Evolutionary conservation across 2,888 invertebrate genomes (phyloP).

Genomic region (Tethea ocularis): DNA sequence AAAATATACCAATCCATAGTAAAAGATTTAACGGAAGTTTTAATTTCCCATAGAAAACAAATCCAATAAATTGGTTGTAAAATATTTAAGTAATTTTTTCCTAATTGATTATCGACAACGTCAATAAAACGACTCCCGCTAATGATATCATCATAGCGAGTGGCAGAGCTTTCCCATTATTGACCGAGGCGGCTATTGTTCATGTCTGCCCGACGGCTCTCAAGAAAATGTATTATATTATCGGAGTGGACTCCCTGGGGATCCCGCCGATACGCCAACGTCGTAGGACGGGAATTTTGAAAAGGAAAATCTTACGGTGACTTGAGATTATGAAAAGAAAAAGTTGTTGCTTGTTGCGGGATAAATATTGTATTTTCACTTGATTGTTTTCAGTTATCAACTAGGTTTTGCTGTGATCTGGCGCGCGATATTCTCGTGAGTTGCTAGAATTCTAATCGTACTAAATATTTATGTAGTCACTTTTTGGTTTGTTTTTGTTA

Average conservation of each 20-base stretch:
- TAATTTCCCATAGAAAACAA: background rate
- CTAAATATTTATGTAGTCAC: background rate
- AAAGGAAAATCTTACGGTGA: slow-evolving; percentile 25
- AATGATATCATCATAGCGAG: slow-evolving; percentile 28
- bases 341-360: background rate
- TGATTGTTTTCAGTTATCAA: background rate
- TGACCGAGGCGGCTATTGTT: slow-evolving; percentile 30
- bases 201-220: slow-evolving; percentile 19
- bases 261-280: slow-evolving; percentile 25
- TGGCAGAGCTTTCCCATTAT: slow-evolving; percentile 23
- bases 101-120: slow-evolving; percentile 8
- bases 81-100: background rate
- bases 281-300: slow-evolving; percentile 35
- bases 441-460: background rate
- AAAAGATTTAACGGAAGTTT: background rate
- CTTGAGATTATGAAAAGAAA: slow-evolving; percentile 15
- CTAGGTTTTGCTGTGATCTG: background rate
- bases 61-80: background rate
- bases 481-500: background rate
- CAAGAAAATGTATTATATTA: slow-evolving; percentile 32
- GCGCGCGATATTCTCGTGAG: background rate
- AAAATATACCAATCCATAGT: too few relatives aligned
- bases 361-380: background rate
- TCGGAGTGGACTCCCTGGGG: slow-evolving; percentile 25
- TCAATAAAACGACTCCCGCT: slow-evolving; percentile 19